These are phyloP conservation scores for Ursus arctos DNA, from an alignment of 2,113 vertebrate genomes.

Conservation along the genomic window DNA sequence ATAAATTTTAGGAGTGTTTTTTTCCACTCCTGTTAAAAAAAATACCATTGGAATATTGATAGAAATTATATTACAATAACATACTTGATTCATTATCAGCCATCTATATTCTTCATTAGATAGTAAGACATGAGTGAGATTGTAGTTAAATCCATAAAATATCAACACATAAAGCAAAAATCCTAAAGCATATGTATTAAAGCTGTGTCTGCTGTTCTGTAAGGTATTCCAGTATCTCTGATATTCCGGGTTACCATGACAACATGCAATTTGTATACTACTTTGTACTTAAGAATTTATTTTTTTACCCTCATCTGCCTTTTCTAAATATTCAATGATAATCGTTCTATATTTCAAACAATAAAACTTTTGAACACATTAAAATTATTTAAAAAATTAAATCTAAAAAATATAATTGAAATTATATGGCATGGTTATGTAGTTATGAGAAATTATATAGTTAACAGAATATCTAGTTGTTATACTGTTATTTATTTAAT, in stretches of 20 bases:
- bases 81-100: neutral
- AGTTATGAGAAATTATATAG: neutral
- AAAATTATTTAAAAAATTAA: neutral
- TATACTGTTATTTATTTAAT: neutral
- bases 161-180: neutral
- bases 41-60: neutral
- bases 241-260: neutral
- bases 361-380: neutral
- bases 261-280: neutral
- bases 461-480: neutral
- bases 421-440: neutral
- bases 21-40: neutral
- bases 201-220: neutral
- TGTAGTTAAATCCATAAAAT: neutral
- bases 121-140: neutral
- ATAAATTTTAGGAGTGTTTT: neutral
- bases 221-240: neutral
- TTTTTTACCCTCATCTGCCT: neutral
- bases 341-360: neutral
- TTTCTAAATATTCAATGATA: neutral
- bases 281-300: neutral
- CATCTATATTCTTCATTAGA: neutral
- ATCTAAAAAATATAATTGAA: neutral
- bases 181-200: neutral
- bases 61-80: neutral